A percentile compares a stretch with the other conserved stretches of the same genome.
Conservation (phyloP, 2,888 invertebrate species). For the Sarcophaga variegata region DNA sequence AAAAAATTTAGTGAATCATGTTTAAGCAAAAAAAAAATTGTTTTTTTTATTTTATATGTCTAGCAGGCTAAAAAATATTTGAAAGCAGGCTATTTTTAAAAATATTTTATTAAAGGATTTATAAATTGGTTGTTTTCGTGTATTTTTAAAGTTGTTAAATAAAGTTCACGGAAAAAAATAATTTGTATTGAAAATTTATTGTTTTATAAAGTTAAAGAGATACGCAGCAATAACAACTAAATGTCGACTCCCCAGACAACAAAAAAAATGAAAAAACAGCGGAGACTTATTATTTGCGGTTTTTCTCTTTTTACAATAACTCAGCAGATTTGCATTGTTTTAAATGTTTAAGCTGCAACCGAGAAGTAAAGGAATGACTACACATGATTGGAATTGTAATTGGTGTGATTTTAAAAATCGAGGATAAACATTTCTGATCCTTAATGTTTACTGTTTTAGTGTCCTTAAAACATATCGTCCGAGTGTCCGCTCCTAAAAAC, state of each 20-base stretch:
- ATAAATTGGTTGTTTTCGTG: not conserved
- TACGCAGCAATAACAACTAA: not conserved
- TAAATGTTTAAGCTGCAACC: not conserved
- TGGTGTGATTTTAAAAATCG: too few species aligned
- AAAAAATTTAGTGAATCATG: conserved; percentile 29
- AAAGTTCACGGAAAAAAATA: not conserved
- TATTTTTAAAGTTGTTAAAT: not conserved
- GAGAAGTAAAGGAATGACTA: not conserved
- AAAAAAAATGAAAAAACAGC: not conserved
- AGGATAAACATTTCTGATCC: too few species aligned
- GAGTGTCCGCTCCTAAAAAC: too few species aligned
- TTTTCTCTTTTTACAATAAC: too few species aligned
- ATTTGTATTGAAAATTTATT: not conserved
- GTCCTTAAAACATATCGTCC: too few species aligned
- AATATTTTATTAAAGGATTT: not conserved
- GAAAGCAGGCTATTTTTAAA: not conserved
- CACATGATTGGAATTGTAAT: too few species aligned
- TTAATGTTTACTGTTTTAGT: too few species aligned
- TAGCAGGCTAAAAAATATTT: not conserved
- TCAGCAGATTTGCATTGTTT: not conserved
- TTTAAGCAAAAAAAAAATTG: not conserved
- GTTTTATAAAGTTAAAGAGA: not conserved
- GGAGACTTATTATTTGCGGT: too few species aligned
- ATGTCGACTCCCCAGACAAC: not conserved
- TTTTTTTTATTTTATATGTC: not conserved